A percentile compares a stretch with the other conserved stretches of the same genome.
These are phyloP conservation scores for Cercopithecus petaurista DNA, from an alignment of 2,797 vertebrate genomes.

Conservation along the genomic window DNA sequence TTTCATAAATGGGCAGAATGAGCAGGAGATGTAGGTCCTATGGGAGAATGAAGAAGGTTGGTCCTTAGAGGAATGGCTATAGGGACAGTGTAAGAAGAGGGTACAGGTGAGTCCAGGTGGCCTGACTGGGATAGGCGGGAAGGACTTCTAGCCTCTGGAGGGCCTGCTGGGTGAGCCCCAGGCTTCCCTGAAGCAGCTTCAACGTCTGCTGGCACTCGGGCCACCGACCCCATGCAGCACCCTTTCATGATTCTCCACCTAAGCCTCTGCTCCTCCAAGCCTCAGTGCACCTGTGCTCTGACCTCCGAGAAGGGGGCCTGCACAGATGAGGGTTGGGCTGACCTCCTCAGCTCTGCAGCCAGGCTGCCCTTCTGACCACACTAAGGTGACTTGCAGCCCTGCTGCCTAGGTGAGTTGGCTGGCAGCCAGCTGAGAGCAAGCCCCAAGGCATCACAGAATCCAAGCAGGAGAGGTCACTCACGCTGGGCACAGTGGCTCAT, in stretches of 20 bases:
- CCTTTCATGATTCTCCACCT: not conserved
- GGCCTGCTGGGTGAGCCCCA: not conserved
- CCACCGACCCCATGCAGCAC: not conserved
- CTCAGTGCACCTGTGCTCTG: not conserved
- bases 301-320: not conserved
- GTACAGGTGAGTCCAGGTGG: not conserved
- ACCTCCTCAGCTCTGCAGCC: not conserved
- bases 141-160: not conserved
- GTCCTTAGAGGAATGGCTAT: not conserved
- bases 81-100: not conserved
- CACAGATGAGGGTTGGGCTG: not conserved
- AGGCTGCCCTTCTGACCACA: not conserved
- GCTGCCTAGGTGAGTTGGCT: not conserved
- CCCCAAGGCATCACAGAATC: not conserved
- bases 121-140: not conserved
- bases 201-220: not conserved
- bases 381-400: not conserved
- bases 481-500: not conserved
- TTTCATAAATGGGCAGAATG: constrained; percentile 36
- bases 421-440: not conserved
- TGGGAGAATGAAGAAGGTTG: not conserved
- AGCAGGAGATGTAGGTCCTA: not conserved
- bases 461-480: not conserved
- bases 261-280: not conserved
- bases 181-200: not conserved